Evolutionary conservation across 2,888 invertebrate genomes (phyloP).

Genomic region (Cataglyphis rosenhaueri): DNA sequence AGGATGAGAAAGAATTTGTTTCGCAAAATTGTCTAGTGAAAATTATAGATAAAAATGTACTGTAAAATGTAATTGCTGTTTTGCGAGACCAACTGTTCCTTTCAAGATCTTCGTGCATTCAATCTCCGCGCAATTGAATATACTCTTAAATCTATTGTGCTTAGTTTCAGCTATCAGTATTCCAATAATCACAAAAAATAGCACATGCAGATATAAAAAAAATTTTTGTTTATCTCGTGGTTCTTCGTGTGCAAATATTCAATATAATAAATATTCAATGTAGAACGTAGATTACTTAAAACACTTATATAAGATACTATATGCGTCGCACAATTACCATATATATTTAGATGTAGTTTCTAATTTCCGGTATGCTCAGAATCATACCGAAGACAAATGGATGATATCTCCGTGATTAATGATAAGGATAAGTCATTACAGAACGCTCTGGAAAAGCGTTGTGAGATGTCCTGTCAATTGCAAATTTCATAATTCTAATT

Average conservation of each 20-base stretch:
- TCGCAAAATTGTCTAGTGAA: conserved; percentile 22
- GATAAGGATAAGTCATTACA: conserved; percentile 1
- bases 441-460: neutral
- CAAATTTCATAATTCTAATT: neutral
- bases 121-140: neutral
- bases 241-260: neutral
- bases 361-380: neutral
- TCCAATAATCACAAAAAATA: neutral
- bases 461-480: conserved; percentile 14
- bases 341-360: neutral
- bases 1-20: conserved; percentile 23
- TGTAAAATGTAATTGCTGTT: neutral
- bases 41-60: neutral
- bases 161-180: neutral
- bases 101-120: conserved; percentile 11
- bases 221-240: neutral
- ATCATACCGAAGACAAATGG: neutral
- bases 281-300: conserved; percentile 24
- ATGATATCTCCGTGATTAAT: conserved; percentile 11
- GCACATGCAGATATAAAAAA: neutral
- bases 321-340: neutral
- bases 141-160: neutral
- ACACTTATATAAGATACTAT: neutral
- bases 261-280: too few species aligned
- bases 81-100: conserved; percentile 39